A percentile compares a stretch with the other conserved stretches of the same genome.
Evolutionary conservation across 2,888 invertebrate species (phyloP).

Genomic region (Gymnosoma rotundatum): DNA sequence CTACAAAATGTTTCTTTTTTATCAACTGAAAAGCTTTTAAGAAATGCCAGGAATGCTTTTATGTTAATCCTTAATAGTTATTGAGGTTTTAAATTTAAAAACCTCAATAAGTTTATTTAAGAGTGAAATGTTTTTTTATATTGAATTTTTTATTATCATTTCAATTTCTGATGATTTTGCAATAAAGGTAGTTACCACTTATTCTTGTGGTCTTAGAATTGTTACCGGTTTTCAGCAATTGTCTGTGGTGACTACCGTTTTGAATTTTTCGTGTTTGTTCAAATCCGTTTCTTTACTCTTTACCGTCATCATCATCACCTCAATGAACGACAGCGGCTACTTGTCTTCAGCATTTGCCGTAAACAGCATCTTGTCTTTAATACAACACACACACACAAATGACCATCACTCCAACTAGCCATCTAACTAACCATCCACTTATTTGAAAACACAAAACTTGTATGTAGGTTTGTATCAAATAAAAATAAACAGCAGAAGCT

Average conservation of each 20-base stretch:
- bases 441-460: slow-evolving; percentile 4
- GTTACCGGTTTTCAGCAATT: slow-evolving; percentile 58
- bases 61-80: not conserved
- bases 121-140: not conserved
- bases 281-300: slow-evolving; percentile 28
- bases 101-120: too few relatives aligned
- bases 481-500: not conserved
- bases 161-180: slow-evolving; percentile 15
- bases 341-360: slow-evolving; percentile 70
- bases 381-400: slow-evolving; percentile 1
- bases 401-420: not conserved
- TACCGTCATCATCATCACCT: slow-evolving; percentile 8
- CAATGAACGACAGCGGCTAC: slow-evolving; percentile 57
- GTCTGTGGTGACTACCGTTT: slow-evolving; percentile 44
- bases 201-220: slow-evolving; percentile 15
- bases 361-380: slow-evolving; percentile 58
- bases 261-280: slow-evolving; percentile 23
- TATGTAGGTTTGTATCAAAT: not conserved
- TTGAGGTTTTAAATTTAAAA: not conserved
- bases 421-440: slow-evolving; percentile 14
- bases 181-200: slow-evolving; percentile 8
- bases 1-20: not conserved
- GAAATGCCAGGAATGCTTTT: too few relatives aligned
- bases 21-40: not conserved
- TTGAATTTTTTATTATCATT: not conserved